These are phyloP conservation scores for Channa argus DNA, from an alignment of 2,113 vertebrate genomes.

Conservation along the genomic window DNA sequence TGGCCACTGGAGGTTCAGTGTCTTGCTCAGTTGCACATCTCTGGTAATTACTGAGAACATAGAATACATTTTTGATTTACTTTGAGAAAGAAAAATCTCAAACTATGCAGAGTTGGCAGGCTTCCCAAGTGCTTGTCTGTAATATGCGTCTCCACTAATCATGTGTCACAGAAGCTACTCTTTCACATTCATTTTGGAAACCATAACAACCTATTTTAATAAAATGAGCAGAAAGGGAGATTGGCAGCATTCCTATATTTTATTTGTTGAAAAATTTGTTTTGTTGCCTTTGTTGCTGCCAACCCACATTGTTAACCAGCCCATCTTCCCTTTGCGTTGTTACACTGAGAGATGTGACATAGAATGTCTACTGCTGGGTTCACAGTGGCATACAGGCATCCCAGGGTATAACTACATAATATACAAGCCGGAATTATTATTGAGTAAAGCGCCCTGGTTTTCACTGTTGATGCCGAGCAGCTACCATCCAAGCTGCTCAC, in stretches of 20 bases:
- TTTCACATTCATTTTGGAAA: conserved; percentile 18
- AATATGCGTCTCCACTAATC: conserved; percentile 26
- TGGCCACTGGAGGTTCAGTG: background rate
- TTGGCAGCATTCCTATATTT: conserved; percentile 3
- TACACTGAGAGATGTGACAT: conserved; percentile 15
- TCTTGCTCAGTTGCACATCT: conserved; percentile 15
- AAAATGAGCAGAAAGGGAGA: background rate
- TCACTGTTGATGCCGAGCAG: conserved; percentile 29
- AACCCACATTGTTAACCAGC: conserved; percentile 28
- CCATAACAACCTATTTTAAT: conserved; percentile 3
- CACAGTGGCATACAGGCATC: conserved; percentile 47
- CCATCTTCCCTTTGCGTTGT: conserved; percentile 14
- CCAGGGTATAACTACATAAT: conserved; percentile 52
- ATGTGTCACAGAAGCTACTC: conserved; percentile 1
- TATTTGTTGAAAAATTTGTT: conserved; percentile 10
- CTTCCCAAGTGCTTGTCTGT: background rate
- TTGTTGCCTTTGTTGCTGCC: background rate
- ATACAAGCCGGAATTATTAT: conserved; percentile 63
- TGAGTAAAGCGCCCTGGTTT: conserved; percentile 41
- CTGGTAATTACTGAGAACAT: background rate
- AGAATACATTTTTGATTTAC: background rate
- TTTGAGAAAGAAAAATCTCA: conserved; percentile 1
- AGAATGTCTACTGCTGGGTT: conserved; percentile 44
- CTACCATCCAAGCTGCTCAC: conserved; percentile 30
- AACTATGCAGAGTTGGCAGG: background rate